Percentiles rank a stretch among this genome's conserved stretches.
Evolutionary conservation across 64 coral and sea anemone genomes (phyloP).

Genomic region (Astreopora myriophthalma): DNA sequence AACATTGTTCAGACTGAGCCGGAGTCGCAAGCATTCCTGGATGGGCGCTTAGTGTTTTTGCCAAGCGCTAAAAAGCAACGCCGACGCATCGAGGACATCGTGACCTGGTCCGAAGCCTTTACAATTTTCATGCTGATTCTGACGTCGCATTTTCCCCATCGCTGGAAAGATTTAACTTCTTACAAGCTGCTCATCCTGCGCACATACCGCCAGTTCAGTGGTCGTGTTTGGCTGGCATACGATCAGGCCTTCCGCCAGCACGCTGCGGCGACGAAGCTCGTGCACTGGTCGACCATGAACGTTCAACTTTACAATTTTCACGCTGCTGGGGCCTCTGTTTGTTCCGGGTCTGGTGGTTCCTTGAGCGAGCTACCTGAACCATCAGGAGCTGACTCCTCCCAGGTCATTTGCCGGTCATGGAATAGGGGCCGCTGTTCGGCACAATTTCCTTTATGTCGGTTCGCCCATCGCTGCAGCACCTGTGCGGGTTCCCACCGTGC

Average conservation of each 20-base stretch:
- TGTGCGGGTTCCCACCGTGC: constrained; percentile 15
- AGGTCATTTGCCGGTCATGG: constrained; percentile 15
- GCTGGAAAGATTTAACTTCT: constrained; percentile 9
- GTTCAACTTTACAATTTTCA: constrained; percentile 44
- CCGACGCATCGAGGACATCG: constrained; percentile 25
- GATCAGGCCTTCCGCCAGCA: constrained; percentile 45
- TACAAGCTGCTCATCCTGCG: constrained; percentile 29
- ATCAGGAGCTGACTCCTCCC: background rate
- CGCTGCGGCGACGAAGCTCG: background rate
- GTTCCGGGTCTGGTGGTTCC: background rate
- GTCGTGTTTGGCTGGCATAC: constrained; percentile 33
- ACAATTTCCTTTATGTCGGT: background rate
- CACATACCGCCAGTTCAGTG: constrained; percentile 22
- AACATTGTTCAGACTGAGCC: constrained; percentile 15
- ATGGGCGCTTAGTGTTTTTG: constrained; percentile 25
- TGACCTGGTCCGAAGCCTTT: constrained; percentile 28
- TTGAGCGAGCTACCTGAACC: background rate
- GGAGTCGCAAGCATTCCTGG: constrained; percentile 30
- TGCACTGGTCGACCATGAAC: constrained; percentile 36
- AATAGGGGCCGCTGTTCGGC: constrained; percentile 10
- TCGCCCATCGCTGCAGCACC: background rate
- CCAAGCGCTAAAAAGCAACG: background rate
- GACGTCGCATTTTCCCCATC: background rate
- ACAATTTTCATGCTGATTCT: constrained; percentile 25
- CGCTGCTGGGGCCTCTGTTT: constrained; percentile 20